A percentile compares a stretch with the other conserved stretches of the same genome.
These are phyloP conservation scores for Diorhabda carinulata DNA, from an alignment of 1,140 invertebrate species.

Conservation along the genomic window DNA sequence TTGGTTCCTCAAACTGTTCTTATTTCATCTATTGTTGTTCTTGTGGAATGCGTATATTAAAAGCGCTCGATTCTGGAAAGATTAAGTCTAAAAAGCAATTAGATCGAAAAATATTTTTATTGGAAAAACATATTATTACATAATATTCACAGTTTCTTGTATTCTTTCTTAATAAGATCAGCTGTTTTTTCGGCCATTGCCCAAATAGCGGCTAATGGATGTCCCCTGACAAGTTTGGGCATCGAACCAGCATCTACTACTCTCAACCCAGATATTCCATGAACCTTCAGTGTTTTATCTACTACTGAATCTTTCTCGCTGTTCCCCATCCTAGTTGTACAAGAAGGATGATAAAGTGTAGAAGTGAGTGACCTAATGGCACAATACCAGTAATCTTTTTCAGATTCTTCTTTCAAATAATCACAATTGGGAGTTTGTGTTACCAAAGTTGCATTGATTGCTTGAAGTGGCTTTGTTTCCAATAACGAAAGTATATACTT, in stretches of 20 bases:
- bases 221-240: conserved; percentile 47
- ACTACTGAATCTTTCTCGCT: conserved; percentile 50
- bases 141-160: not conserved
- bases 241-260: conserved; percentile 48
- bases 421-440: conserved; percentile 26
- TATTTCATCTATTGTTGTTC: too few species aligned
- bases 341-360: conserved; percentile 50
- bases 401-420: not conserved
- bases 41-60: too few species aligned
- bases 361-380: conserved; percentile 12
- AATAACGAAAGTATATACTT: conserved; percentile 57
- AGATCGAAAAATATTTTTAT: too few species aligned
- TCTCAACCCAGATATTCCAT: conserved; percentile 48
- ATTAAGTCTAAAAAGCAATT: too few species aligned
- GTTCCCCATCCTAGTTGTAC: conserved; percentile 59
- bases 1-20: too few species aligned
- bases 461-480: conserved; percentile 53
- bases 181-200: conserved; percentile 34
- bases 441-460: conserved; percentile 4
- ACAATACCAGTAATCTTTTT: conserved; percentile 27
- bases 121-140: too few species aligned
- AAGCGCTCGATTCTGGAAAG: too few species aligned
- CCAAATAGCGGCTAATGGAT: conserved; percentile 48
- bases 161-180: conserved; percentile 36
- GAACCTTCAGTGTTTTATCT: conserved; percentile 47